Conservation (phyloP, 1,140 invertebrate species). For the Mamestra configurata region DNA sequence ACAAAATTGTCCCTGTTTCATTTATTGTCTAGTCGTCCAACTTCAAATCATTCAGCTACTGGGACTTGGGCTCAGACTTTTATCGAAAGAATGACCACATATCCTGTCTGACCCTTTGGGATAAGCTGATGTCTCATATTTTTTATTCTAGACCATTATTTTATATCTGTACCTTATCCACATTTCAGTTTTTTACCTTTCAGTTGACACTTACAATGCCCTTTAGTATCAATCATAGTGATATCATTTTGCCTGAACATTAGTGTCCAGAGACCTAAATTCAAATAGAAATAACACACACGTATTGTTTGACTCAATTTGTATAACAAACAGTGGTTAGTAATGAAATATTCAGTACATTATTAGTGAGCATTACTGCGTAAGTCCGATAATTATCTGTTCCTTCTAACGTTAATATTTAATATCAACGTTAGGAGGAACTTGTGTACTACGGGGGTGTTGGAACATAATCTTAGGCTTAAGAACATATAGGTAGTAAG, state of each 20-base stretch:
- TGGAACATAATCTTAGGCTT: neutral
- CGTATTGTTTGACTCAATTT: neutral
- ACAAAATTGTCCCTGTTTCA: no score
- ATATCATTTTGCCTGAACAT: neutral
- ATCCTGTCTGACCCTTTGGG: no score
- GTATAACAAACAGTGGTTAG: neutral
- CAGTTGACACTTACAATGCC: neutral
- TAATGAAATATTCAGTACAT: neutral
- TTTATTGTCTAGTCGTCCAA: no score
- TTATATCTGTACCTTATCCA: no score
- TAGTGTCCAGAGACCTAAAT: neutral
- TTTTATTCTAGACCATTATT: no score
- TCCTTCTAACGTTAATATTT: neutral
- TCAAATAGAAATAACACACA: neutral
- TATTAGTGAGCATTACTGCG: neutral
- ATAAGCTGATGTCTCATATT: no score
- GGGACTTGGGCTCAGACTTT: no score
- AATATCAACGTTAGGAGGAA: no score
- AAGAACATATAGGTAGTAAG: neutral
- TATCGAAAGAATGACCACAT: no score
- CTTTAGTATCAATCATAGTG: neutral
- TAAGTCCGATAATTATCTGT: neutral
- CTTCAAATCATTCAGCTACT: no score
- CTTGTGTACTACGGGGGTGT: neutral
- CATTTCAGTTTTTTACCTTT: no score